Base-by-base conservation (phyloP, 1,140 invertebrate species). In the Eulimnadia texana region DNA sequence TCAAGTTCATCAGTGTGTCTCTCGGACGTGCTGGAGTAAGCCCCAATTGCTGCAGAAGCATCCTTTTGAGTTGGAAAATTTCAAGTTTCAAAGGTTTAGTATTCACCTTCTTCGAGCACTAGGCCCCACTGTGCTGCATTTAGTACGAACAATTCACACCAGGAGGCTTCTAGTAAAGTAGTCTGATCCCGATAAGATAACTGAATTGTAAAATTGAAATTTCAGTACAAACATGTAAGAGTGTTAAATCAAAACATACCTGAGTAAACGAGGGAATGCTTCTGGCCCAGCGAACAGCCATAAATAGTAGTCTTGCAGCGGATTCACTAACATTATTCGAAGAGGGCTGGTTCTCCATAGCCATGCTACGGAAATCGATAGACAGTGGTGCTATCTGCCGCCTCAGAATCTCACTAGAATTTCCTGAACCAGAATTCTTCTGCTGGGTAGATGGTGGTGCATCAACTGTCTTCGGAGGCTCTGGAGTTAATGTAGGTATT, bases 121-220 rank as follows among this genome's bases (percentile, higher is more conserved):
- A 88, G 78, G 13, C 80, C 79, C 81, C 84, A 87, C 68, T 91
- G 87, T 0, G 87, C 84, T 2, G 86, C 82, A 22, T 83, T 88
- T 3, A 92, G 70, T 0, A 92, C 77, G 68, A 91, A 92, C n/a
- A 93, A 71, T 67, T 91, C 88, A 63, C 80, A 82, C 89, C 90
- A 93, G 22, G 84, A 81, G 66, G 84, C 83, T 63, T 86, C 82
- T 42, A 92, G 72, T 11, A 93, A 74, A 50, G 80, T 75, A 1
- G 79, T 78, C 69, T 90, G 85, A 64, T 90, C 87, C 52, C 77
- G 72, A 29, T 77, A 77, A 0, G 82, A 79, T n/a, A 90, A 70
- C 80, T 83, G 68, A n/a, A 71, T 70, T 28, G 42, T 9, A 42
- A 42, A 16, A 42, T 42, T 16, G 33, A 42, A 42, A 42, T 42